Evolutionary conservation across 2,888 invertebrate genomes (phyloP).

Genomic region (Epistrophe grossulariae): DNA sequence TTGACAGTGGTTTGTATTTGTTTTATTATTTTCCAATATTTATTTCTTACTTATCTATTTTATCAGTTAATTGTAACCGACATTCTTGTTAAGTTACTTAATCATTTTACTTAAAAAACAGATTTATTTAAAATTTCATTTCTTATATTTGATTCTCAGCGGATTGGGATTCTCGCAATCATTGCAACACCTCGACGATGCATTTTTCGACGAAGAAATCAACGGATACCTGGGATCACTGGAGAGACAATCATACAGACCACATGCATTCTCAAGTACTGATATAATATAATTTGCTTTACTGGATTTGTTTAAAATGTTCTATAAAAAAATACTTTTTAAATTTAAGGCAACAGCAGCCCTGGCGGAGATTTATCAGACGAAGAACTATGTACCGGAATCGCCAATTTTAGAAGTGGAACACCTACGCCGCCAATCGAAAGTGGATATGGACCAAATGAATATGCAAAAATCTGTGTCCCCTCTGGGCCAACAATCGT

Average conservation of each 20-base stretch:
- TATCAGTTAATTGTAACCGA: slow-evolving; percentile 77
- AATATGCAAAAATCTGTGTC: slow-evolving; percentile 84
- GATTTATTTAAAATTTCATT: neutral
- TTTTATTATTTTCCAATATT: slow-evolving; percentile 63
- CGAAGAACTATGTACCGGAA: slow-evolving; percentile 84
- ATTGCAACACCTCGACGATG: slow-evolving; percentile 86
- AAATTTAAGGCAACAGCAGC: slow-evolving; percentile 83
- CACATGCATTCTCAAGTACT: slow-evolving; percentile 86
- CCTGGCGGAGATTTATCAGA: slow-evolving; percentile 85
- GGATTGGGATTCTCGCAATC: slow-evolving; percentile 84
- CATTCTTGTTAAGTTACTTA: slow-evolving; percentile 76
- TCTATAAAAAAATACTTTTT: neutral
- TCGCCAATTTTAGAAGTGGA: slow-evolving; percentile 83
- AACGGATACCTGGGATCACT: slow-evolving; percentile 85
- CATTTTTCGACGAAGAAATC: slow-evolving; percentile 96
- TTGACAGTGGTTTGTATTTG: slow-evolving; percentile 88
- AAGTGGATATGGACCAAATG: slow-evolving; percentile 83
- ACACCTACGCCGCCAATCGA: slow-evolving; percentile 83
- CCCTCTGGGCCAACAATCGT: slow-evolving; percentile 83
- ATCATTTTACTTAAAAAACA: neutral
- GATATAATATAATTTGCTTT: neutral
- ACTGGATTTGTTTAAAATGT: neutral
- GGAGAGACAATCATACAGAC: slow-evolving; percentile 84
- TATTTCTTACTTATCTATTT: slow-evolving; percentile 78
- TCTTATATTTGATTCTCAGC: slow-evolving; percentile 79